Evolutionary conservation across 2,888 invertebrate species (phyloP).

Genomic region (Isoperla grammatica): DNA sequence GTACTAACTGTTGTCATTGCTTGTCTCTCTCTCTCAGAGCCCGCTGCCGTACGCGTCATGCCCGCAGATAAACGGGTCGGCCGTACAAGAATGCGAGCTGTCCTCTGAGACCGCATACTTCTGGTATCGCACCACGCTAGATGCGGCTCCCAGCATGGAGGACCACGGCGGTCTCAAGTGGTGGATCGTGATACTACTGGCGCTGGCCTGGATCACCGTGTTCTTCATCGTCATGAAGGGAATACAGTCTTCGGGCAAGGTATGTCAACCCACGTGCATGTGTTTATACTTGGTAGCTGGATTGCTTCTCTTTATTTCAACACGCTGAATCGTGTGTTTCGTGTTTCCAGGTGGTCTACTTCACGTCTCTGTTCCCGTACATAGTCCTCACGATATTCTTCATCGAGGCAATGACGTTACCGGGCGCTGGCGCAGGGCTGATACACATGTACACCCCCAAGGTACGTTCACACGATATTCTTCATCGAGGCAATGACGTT

Average conservation of each 20-base stretch:
- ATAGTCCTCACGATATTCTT: conserved; percentile 91
- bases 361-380: conserved; percentile 94
- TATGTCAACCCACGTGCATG: conserved; percentile 39
- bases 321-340: no score
- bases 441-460: conserved; percentile 90
- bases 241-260: conserved; percentile 93
- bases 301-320: not conserved
- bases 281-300: not conserved
- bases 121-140: conserved; percentile 87
- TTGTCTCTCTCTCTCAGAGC: conserved; percentile 48
- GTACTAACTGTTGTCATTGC: no score
- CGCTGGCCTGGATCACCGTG: conserved; percentile 84
- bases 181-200: conserved; percentile 87
- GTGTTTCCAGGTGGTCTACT: conserved; percentile 83
- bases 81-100: conserved; percentile 68
- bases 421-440: conserved; percentile 80
- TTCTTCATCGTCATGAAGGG: conserved; percentile 96
- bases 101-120: conserved; percentile 87
- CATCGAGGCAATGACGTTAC: conserved; percentile 79
- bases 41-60: conserved; percentile 82
- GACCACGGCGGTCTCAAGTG: conserved; percentile 80
- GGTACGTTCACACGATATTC: conserved; percentile 46
- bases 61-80: conserved; percentile 61
- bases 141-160: conserved; percentile 80
- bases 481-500: conserved; percentile 49